Evolutionary conservation across 2,797 vertebrate species (phyloP), one percentile per base, ranked within the genome.

Genomic region (Siniperca obscura): DNA sequence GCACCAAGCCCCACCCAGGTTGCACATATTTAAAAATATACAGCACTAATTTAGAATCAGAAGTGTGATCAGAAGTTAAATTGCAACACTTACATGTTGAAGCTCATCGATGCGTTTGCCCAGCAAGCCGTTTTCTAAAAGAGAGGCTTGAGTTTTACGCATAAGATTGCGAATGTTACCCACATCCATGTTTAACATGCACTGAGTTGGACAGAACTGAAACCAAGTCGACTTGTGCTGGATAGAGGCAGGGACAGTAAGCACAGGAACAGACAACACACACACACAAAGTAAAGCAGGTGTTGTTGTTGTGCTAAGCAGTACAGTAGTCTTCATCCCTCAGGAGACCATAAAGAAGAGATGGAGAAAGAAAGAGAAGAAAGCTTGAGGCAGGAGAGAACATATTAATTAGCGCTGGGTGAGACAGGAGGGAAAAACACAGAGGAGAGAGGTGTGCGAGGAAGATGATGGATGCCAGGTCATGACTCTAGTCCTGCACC

Each of bases 291-390:
- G 90, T 76, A 89, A 84, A 94, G 92, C 95, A 95, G 95, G 94
- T 95, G 92, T 90, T 95, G 91, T 91, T 95, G 93, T 95, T 92
- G 88, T 94, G 94, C 90, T 92, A 89, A 88, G 92, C 87, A 86
- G 78, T 76, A 88, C 82, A 89, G 88, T 75, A 78, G 82, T 55
- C 67, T 52, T 52, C 50, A 69, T 86, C 84, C 86, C 94, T 83
- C 86, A 81, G 84, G 94, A 91, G 91, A 71, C 55, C 38, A 25
- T 12, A 50, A 53, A 27, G 50, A 81, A 61, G 62, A 77, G 68
- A 83, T 7, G 34, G 74, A 83, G 71, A 74, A 16, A 81, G 53
- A 80, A 52, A 80, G 78, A 73, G 70, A 60, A 59, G 50, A 76
- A 62, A 80, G 68, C 86, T 84, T 76, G 56, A 83, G 88, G 88